phyloP scores from a whole-genome alignment of 2,888 invertebrate species.

The Drosophila limbata region DNA sequence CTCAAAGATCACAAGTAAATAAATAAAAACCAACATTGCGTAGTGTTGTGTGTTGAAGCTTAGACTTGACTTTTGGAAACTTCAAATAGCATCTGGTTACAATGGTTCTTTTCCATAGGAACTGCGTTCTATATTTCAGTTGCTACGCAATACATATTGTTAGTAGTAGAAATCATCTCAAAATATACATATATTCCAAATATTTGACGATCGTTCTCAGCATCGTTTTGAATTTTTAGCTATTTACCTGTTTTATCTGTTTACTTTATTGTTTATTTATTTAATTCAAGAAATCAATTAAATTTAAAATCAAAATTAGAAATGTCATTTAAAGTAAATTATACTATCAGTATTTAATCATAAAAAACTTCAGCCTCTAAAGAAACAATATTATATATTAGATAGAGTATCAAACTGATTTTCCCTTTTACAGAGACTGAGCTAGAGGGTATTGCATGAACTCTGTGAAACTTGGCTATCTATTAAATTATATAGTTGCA shows the following conservation, averaged over 20 bases:
- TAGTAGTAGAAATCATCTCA: not conserved
- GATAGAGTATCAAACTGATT: not conserved
- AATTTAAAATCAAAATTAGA: no score
- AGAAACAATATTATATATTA: no score
- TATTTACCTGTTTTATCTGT: not conserved
- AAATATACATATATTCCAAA: not conserved
- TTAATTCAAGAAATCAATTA: no score
- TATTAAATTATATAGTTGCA: slow-evolving; percentile 19
- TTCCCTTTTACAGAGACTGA: not conserved
- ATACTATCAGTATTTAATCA: no score
- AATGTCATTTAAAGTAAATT: no score
- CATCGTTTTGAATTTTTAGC: not conserved
- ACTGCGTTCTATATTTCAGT: slow-evolving; percentile 19
- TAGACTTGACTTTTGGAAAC: slow-evolving; percentile 30
- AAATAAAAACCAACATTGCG: slow-evolving; percentile 30
- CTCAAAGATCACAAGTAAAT: slow-evolving; percentile 30
- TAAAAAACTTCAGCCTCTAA: no score
- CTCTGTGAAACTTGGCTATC: slow-evolving; percentile 14
- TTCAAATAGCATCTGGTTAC: slow-evolving; percentile 29
- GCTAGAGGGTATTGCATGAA: slow-evolving; percentile 9
- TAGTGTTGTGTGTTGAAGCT: slow-evolving; percentile 32
- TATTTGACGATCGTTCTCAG: not conserved
- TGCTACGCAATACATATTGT: slow-evolving; percentile 10
- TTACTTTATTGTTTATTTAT: not conserved
- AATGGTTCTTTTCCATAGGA: slow-evolving; percentile 18